Base-by-base conservation (phyloP, 2,888 invertebrate species). In the Fissipunctia ypsillon region DNA sequence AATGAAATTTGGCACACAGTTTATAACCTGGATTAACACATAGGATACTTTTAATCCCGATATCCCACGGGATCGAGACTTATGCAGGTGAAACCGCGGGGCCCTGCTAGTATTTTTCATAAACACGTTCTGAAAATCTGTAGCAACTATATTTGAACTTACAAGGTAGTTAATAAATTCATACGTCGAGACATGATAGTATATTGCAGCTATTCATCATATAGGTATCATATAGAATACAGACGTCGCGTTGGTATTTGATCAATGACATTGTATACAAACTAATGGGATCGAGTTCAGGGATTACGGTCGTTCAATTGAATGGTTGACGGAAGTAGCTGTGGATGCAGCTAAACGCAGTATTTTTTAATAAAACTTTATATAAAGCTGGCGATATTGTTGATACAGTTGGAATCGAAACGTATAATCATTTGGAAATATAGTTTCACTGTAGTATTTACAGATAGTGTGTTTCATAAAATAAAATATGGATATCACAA, bases 261-360 rank as follows among this genome's bases (percentile, higher is more conserved):
- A 77, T 79, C 73, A 84, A 71, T 75, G 76, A 73, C 76, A 75
- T 77, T 77, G 75, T 70, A 76, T 59, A 70, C 66, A 69, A 66
- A 71, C 57, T 75, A 77, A 75, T 75, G 60, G 73, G 72, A 76
- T 70, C 68, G 73, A 70, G 85, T 74, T 83, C 77, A 83, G 65
- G 75, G 76, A 84, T 84, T 78, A 80, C 60, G 19, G 68, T 61
- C 72, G 71, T 68, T 72, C 75, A 78, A 80, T 84, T 80, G 76
- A 76, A 73, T 69, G 67, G 77, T 72, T 80, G 69, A 59, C 77
- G 84, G 84, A 85, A 77, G 73, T 77, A 52, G 28, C 48, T 52
- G 48, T 69, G 74, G 48, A 72, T 70, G 73, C 65, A 68, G 25
- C 12, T 63, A 31, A 72, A 73, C 59, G 70, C 54, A 38, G 25